A percentile compares a stretch with the other conserved stretches of the same genome.
phyloP scores from a whole-genome alignment of 2,797 vertebrate genomes.

The Antennarius maculatus region DNA sequence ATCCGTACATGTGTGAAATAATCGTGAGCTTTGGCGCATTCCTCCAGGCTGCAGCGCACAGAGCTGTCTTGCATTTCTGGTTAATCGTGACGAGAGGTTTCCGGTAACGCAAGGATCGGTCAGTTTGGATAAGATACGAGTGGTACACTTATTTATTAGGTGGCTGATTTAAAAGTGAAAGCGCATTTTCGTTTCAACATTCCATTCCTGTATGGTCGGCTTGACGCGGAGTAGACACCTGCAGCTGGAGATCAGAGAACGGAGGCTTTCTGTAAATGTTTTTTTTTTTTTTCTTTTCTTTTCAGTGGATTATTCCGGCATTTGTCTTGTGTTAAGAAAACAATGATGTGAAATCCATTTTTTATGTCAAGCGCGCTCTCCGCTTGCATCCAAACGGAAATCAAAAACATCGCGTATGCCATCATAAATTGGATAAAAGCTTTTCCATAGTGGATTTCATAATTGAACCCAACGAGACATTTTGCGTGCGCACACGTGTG shows the following conservation, averaged over 20 bases:
- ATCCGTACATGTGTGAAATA: neutral
- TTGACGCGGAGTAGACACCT: conserved; percentile 26
- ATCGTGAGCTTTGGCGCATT: conserved; percentile 27
- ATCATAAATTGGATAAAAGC: neutral
- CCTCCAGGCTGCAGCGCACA: conserved; percentile 20
- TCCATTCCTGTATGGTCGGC: neutral
- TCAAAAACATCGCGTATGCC: neutral
- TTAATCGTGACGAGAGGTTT: too few species aligned
- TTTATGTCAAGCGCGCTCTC: neutral
- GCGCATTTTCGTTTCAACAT: neutral
- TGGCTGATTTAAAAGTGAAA: neutral
- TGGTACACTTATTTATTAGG: neutral
- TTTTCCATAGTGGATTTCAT: neutral
- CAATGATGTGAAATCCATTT: neutral
- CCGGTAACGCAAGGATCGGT: neutral
- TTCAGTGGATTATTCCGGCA: neutral
- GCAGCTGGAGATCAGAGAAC: neutral
- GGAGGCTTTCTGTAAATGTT: neutral
- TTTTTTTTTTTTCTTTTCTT: too few species aligned
- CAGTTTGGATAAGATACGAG: neutral
- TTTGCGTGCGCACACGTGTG: too few species aligned
- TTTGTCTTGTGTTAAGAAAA: too few species aligned
- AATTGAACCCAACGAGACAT: neutral
- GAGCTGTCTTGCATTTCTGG: neutral
- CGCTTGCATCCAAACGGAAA: neutral